Percentiles rank a stretch among this genome's conserved stretches.
These are phyloP conservation scores for Poeciliopsis turneri DNA, from an alignment of 2,797 vertebrate genomes.

Conservation along the genomic window DNA sequence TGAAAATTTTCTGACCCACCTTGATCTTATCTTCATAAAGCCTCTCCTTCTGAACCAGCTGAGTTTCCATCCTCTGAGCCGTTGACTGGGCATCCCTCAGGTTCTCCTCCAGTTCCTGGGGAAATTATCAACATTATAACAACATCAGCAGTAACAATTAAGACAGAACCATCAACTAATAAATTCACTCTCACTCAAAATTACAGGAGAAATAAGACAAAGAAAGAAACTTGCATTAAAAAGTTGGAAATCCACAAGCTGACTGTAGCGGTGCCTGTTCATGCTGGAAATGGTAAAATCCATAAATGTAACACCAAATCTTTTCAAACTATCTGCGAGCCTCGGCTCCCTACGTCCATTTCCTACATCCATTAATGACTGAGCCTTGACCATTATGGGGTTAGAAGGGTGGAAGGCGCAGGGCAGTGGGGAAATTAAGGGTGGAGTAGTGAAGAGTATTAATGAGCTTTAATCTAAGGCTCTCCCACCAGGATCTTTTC, in stretches of 20 bases:
- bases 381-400: slow-evolving; percentile 25
- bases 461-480: slow-evolving; percentile 59
- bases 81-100: slow-evolving; percentile 94
- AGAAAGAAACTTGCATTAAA: slow-evolving; percentile 66
- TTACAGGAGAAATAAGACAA: slow-evolving; percentile 3
- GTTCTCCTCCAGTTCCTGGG: slow-evolving; percentile 95
- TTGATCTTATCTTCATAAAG: slow-evolving; percentile 97
- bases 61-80: slow-evolving; percentile 94
- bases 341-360: slow-evolving; percentile 18
- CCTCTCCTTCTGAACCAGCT: slow-evolving; percentile 95
- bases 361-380: slow-evolving; percentile 17
- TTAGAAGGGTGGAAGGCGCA: slow-evolving; percentile 25
- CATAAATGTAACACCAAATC: slow-evolving; percentile 6
- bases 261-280: slow-evolving; percentile 55
- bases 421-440: slow-evolving; percentile 46
- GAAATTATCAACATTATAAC: slow-evolving; percentile 5
- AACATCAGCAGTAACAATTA: slow-evolving; percentile 11
- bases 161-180: background rate
- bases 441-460: slow-evolving; percentile 51
- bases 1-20: slow-evolving; percentile 73
- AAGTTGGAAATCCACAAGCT: slow-evolving; percentile 63
- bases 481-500: slow-evolving; percentile 91
- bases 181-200: slow-evolving; percentile 14
- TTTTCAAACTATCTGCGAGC: slow-evolving; percentile 12
- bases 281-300: slow-evolving; percentile 48